Conservation (phyloP, 1,140 invertebrate species). For the Ceratosolen solmsi region DNA sequence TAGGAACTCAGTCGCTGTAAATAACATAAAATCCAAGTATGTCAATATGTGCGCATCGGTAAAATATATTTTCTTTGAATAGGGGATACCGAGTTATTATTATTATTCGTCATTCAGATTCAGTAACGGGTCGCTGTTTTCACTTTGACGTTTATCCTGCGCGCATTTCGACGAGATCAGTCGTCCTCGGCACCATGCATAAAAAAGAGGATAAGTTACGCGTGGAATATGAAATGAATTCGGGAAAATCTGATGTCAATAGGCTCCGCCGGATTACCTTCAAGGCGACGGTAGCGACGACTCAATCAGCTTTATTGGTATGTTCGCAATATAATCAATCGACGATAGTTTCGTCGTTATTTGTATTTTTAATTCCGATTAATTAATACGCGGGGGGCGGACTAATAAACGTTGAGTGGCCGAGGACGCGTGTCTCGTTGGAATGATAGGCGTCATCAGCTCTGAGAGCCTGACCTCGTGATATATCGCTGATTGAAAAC, state of each 20-base stretch:
- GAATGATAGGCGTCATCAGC: not conserved
- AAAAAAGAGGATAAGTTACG: conserved; percentile 21
- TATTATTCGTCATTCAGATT: not conserved
- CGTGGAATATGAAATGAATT: conserved; percentile 12
- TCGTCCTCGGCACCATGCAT: not conserved
- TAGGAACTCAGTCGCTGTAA: not conserved
- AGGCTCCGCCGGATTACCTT: not conserved
- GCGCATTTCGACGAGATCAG: conserved; percentile 1
- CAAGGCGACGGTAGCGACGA: not conserved
- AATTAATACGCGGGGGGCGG: conserved; percentile 11
- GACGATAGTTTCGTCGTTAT: not conserved
- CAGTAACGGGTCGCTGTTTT: not conserved
- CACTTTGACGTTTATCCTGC: not conserved
- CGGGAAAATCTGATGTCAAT: not conserved
- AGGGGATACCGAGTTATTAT: not conserved
- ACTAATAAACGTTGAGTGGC: not conserved
- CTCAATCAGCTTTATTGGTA: not conserved
- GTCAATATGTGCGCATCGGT: not conserved
- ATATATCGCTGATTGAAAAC: conserved; percentile 8
- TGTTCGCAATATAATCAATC: not conserved
- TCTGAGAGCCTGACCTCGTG: not conserved
- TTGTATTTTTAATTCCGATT: conserved; percentile 17
- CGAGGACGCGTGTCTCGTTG: not conserved
- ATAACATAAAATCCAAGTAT: not conserved
- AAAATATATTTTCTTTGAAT: not conserved